Percentiles rank a stretch among this genome's conserved stretches.
Conservation (phyloP, 2,888 invertebrate species). For the Galerucella pusilla region DNA sequence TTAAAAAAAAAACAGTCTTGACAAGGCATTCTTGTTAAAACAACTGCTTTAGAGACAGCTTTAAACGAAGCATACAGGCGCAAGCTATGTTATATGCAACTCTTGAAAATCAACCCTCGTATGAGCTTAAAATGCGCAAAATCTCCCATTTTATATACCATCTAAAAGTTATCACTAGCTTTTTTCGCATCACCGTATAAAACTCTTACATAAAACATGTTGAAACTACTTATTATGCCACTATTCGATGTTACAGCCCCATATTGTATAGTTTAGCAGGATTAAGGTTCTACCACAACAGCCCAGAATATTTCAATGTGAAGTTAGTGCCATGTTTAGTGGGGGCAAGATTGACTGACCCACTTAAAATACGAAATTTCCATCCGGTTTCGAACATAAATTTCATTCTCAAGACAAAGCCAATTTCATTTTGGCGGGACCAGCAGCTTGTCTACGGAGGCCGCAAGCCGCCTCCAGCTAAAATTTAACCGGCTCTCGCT, state of each 20-base stretch:
- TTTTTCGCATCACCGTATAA: background rate
- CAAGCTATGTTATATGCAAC: too few species aligned
- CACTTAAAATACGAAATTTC: conserved; percentile 36
- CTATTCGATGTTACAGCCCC: background rate
- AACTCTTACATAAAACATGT: background rate
- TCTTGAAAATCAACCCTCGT: too few species aligned
- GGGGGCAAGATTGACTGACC: conserved; percentile 36
- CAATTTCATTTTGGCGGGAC: conserved; percentile 33
- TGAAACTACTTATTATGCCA: background rate
- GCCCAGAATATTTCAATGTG: conserved; percentile 35
- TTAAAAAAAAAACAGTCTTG: too few species aligned
- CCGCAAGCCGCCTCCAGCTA: conserved; percentile 23
- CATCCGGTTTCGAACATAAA: conserved; percentile 33
- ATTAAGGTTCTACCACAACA: conserved; percentile 26
- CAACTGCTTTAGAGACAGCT: too few species aligned
- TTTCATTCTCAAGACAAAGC: conserved; percentile 36
- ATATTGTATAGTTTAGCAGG: conserved; percentile 10
- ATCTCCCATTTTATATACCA: too few species aligned
- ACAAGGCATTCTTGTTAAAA: too few species aligned
- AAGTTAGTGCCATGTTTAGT: conserved; percentile 34
- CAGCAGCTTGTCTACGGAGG: conserved; percentile 24
- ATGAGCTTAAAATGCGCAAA: too few species aligned
- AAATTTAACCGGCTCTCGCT: conserved; percentile 10
- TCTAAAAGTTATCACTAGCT: background rate
- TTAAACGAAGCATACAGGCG: too few species aligned